Evolutionary conservation across 2,113 vertebrate genomes (phyloP), one percentile per base, ranked within the genome.

Genomic region (Callorhinus ursinus): DNA sequence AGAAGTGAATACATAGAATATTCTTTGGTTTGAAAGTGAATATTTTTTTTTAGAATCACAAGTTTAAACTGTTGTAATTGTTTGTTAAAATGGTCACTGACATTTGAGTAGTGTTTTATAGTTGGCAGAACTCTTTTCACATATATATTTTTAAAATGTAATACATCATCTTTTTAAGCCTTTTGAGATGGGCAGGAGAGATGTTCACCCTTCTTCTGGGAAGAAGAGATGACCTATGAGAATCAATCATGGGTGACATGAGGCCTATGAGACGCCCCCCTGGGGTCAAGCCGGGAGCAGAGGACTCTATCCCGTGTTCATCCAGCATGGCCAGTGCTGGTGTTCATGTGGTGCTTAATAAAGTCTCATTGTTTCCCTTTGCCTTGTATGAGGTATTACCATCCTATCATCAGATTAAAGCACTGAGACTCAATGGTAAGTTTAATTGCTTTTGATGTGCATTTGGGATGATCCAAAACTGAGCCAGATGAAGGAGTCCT

Each of bases 11-110:
- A 16, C 13, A 36, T 14, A 55, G 22, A 28, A 57, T 74, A 7
- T 53, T 46, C 21, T 88, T 77, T 49, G 22, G 24, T 69, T 96
- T 80, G 33, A 81, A 95, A 65, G 67, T 82, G 74, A 79, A 33
- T 90, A 57, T 72, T 63, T 28, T 85, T 91, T 88, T 95, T 88
- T 83, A 67, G 55, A 63, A 90, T 63, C 76, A 79, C 28, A 51
- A 22, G 2, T 92, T 80, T 88, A n/a, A 84, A 83, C 55, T 36
- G 14, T 46, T 81, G 4, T 39, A 33, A 77, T 76, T 83, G 87
- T 90, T 96, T 90, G 28, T 92, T 88, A 81, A 95, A 95, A 72
- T 22, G 87, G 69, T 72, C 33, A 7, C 33, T 26, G 19, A 63
- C 18, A 51, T 85, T 92, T 92, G 57, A 51, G 49, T 24, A 26